These are phyloP conservation scores for Datnioides undecimradiatus DNA, from an alignment of 2,113 vertebrate genomes.

Conservation along the genomic window DNA sequence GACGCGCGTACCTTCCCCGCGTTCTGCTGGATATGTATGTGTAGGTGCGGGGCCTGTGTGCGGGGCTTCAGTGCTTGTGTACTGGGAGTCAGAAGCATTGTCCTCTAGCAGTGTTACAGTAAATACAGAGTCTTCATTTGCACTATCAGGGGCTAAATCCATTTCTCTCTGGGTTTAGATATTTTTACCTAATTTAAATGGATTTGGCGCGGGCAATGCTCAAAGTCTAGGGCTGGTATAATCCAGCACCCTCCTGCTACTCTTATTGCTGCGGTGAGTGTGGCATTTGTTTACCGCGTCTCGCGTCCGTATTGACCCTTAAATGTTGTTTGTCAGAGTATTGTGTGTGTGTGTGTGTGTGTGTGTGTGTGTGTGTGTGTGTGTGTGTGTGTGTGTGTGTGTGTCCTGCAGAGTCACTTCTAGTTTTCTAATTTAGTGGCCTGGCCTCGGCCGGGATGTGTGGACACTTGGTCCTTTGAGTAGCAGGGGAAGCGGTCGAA, in stretches of 20 bases:
- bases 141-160: neutral
- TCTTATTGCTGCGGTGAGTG: neutral
- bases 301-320: too few species aligned
- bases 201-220: constrained; percentile 4
- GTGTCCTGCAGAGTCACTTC: neutral
- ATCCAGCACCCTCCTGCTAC: too few species aligned
- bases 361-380: too few species aligned
- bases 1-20: constrained; percentile 1
- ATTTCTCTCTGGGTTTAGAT: neutral
- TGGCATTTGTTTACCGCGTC: neutral
- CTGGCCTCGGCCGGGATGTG: neutral
- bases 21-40: neutral
- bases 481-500: neutral
- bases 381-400: too few species aligned
- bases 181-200: neutral
- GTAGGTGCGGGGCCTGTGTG: neutral
- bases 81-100: neutral
- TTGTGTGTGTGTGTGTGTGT: too few species aligned
- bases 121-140: neutral
- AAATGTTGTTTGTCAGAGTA: too few species aligned
- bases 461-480: neutral
- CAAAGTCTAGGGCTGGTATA: too few species aligned
- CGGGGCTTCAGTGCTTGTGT: neutral
- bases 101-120: neutral
- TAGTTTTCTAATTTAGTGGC: neutral